These are phyloP conservation scores for Protobothrops flavoviridis DNA, from an alignment of 2,113 vertebrate genomes.

Conservation along the genomic window DNA sequence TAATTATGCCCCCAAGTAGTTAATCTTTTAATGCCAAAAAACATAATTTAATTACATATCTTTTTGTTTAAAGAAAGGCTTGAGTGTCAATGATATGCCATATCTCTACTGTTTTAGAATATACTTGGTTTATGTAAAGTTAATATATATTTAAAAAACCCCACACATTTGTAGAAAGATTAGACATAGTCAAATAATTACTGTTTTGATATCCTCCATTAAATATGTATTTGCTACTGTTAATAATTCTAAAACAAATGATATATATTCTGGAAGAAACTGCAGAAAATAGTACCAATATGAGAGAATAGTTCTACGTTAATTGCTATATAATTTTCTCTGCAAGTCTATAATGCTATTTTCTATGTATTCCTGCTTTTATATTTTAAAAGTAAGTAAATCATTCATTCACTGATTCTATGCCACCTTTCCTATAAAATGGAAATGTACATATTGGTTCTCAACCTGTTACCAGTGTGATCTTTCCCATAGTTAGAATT, in stretches of 20 bases:
- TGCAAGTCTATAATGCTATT: slow-evolving; percentile 6
- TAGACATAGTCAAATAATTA: background rate
- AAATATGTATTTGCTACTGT: background rate
- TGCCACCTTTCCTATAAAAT: background rate
- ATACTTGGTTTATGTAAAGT: background rate
- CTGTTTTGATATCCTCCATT: background rate
- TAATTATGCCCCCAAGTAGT: slow-evolving; percentile 11
- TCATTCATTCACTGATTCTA: background rate
- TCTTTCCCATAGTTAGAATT: background rate
- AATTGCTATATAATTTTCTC: background rate
- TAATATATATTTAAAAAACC: slow-evolving; percentile 10
- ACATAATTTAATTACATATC: slow-evolving; percentile 39
- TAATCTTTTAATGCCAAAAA: slow-evolving; percentile 20
- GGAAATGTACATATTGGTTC: background rate
- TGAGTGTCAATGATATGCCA: slow-evolving; percentile 5
- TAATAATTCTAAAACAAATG: background rate
- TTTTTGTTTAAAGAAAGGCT: slow-evolving; percentile 27
- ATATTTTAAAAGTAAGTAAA: background rate
- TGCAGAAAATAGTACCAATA: background rate
- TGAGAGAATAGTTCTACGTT: background rate
- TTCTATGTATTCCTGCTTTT: background rate
- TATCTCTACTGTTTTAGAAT: slow-evolving; percentile 24
- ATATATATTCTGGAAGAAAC: background rate
- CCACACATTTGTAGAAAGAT: slow-evolving; percentile 12
- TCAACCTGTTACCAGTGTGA: background rate